phyloP scores from a whole-genome alignment of 1,140 invertebrate species.

The Brachionus paranguensis region DNA sequence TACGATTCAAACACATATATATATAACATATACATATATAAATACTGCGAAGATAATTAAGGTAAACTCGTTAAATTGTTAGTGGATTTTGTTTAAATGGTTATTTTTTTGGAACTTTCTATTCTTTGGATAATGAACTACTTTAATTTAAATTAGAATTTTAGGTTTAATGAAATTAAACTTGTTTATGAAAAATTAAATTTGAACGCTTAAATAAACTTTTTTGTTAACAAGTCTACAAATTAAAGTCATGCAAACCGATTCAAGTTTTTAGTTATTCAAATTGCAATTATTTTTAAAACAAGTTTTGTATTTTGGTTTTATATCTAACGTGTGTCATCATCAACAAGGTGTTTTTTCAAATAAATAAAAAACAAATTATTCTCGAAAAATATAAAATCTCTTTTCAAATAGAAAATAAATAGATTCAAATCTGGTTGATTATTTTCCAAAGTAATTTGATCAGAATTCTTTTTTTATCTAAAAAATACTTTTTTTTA shows the following conservation, averaged over 20 bases:
- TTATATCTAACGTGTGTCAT: too few species aligned
- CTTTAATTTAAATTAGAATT: neutral
- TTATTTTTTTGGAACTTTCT: neutral
- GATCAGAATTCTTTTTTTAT: neutral
- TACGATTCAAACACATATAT: too few species aligned
- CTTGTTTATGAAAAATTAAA: neutral
- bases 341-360: neutral
- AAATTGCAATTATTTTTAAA: neutral
- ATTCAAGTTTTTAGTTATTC: too few species aligned
- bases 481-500: neutral
- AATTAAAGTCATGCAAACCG: too few species aligned
- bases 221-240: neutral
- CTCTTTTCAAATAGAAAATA: neutral
- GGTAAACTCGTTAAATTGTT: neutral
- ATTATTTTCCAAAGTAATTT: neutral
- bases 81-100: neutral
- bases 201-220: neutral
- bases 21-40: too few species aligned
- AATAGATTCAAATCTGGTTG: neutral
- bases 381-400: neutral
- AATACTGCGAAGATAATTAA: neutral
- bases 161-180: neutral
- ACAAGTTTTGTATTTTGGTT: neutral
- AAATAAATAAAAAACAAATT: neutral
- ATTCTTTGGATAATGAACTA: neutral